Evolutionary conservation across 2,113 vertebrate genomes (phyloP), one percentile per base, ranked within the genome.

Genomic region (Sakesphorus luctuosus): DNA sequence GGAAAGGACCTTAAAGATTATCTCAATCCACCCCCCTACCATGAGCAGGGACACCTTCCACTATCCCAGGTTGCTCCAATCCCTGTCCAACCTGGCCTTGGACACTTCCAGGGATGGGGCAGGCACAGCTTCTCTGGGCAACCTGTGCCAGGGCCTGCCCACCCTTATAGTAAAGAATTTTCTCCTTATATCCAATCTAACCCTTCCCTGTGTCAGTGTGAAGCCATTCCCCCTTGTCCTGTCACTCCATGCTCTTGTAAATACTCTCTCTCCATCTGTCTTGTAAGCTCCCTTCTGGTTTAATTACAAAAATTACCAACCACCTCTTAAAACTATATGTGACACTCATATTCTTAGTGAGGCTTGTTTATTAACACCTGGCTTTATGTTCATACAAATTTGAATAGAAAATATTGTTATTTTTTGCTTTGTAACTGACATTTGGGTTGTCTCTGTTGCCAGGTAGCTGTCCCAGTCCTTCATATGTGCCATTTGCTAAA

Each of bases 291-390:
- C 38, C 28, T 63, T 43, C 62, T 40, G 18, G 7, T 65, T 65
- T 8, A 40, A 33, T 14, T 16, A 13, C 18, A 18, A 17, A 40
- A 44, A 26, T 31, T 28, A 9, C 15, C 15, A n/a, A 20, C 20
- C 35, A 8, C 18, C 25, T 18, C 58, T 83, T 58, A 19, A 33
- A 40, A 49, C 10, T 25, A 31, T 38, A 16, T 13, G 24, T 23
- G 31, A 6, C 9, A 6, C 1, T 33, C 11, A 0, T 1, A 9
- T 11, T 29, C 52, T 8, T 1, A 25, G 66, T 4, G 43, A 59
- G 13, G 6, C 16, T 83, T 3, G 1, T 11, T 47, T 0, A 0
- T 31, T 16, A 3, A 1, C 14, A 0, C n/a, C 15, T 1, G 1
- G 10, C 10, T 69, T 67, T 43, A 1, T 9, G 4, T 5, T 79